These are phyloP conservation scores for Platanista minor DNA, from an alignment of 2,113 vertebrate species.

Conservation along the genomic window DNA sequence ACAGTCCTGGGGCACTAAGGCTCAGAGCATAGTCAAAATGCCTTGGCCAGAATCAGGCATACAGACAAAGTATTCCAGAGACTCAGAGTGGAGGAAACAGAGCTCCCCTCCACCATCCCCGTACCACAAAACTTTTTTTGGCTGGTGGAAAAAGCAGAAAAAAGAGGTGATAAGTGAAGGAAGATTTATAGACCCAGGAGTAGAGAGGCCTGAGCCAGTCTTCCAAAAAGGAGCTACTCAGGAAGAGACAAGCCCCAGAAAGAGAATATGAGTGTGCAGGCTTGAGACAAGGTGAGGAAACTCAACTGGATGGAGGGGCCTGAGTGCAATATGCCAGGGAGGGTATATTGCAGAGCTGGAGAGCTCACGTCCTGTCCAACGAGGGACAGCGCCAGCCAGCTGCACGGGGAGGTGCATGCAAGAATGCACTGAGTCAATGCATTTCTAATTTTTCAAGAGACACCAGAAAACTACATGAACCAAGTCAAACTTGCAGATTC, in stretches of 20 bases:
- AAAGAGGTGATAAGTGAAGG: background rate
- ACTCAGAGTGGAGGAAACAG: background rate
- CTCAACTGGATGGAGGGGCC: background rate
- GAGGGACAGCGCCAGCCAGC: background rate
- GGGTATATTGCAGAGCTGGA: too few species aligned
- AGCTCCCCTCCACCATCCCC: background rate
- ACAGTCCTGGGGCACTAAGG: background rate
- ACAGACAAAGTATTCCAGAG: background rate
- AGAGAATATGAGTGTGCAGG: background rate
- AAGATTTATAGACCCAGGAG: background rate
- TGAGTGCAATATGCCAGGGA: background rate
- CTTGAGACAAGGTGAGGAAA: background rate
- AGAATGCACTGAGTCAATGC: background rate
- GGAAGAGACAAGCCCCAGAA: background rate
- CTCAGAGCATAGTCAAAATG: background rate
- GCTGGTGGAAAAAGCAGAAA: background rate
- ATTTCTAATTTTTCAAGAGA: background rate
- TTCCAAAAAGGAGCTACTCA: background rate
- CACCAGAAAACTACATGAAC: background rate
- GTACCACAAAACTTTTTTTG: background rate
- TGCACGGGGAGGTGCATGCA: background rate
- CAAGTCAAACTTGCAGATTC: background rate
- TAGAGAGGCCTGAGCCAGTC: background rate
- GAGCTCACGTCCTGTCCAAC: rapidly evolving
- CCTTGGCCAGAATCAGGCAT: background rate